These are phyloP conservation scores for Tenodera sinensis DNA, from an alignment of 2,888 invertebrate species.

Conservation along the genomic window DNA sequence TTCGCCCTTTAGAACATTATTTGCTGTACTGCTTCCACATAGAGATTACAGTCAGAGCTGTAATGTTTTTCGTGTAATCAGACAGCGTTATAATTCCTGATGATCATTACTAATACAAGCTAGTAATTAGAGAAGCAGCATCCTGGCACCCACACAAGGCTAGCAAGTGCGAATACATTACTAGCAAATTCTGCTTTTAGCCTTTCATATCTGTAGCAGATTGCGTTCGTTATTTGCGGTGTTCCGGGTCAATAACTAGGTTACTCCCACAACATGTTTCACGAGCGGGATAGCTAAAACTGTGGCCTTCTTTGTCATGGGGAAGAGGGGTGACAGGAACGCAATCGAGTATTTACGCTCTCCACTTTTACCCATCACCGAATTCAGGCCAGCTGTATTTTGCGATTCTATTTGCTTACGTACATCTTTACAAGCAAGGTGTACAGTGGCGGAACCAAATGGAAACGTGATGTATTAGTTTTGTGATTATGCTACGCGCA, in stretches of 20 bases:
- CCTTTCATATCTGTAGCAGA: not conserved
- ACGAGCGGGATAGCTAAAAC: too few relatives aligned
- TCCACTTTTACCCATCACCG: too few relatives aligned
- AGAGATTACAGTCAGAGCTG: not conserved
- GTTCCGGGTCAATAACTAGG: not conserved
- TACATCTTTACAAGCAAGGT: too few relatives aligned
- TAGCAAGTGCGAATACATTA: not conserved
- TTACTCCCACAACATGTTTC: not conserved
- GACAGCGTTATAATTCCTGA: not conserved
- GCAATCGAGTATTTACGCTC: too few relatives aligned
- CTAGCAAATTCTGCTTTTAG: not conserved
- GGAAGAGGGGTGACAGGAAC: too few relatives aligned
- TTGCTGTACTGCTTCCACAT: not conserved
- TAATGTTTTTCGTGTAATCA: not conserved
- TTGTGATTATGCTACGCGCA: too few relatives aligned
- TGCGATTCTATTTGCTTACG: too few relatives aligned
- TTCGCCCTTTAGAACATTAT: not conserved
- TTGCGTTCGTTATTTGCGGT: not conserved
- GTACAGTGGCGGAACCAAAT: too few relatives aligned
- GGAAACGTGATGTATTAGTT: too few relatives aligned
- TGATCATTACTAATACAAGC: not conserved
- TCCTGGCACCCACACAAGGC: not conserved
- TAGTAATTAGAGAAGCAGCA: not conserved
- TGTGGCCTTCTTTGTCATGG: too few relatives aligned
- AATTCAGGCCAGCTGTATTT: too few relatives aligned